A percentile compares a stretch with the other conserved stretches of the same genome.
phyloP scores from a whole-genome alignment of 2,888 invertebrate species.

The Oxystoma pomonae region DNA sequence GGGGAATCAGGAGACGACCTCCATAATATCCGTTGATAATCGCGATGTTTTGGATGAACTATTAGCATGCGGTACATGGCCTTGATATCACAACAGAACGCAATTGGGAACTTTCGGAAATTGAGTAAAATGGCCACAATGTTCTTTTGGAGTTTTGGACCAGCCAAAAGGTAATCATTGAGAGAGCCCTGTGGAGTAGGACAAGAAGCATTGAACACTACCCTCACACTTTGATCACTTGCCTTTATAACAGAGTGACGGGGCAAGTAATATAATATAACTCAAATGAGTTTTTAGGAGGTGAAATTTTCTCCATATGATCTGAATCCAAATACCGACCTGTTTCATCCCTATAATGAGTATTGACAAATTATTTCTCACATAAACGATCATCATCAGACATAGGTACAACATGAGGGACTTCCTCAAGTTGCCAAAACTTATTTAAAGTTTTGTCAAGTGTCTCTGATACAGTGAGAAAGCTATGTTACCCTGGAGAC shows the following conservation, averaged over 20 bases:
- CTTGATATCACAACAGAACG: too few relatives aligned
- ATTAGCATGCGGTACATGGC: not conserved
- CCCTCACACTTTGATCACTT: not conserved
- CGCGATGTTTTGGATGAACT: not conserved
- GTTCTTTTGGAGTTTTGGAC: too few relatives aligned
- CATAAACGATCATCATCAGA: not conserved
- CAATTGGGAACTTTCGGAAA: too few relatives aligned
- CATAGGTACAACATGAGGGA: not conserved
- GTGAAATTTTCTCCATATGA: not conserved
- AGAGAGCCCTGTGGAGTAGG: too few relatives aligned
- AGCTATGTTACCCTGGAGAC: not conserved
- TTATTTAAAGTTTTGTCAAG: not conserved
- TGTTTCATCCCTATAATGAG: not conserved
- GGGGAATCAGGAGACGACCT: slow-evolving; percentile 4
- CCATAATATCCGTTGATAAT: slow-evolving; percentile 12
- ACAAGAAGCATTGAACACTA: slow-evolving; percentile 17
- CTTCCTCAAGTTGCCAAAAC: slow-evolving; percentile 1
- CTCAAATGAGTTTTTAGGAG: not conserved
- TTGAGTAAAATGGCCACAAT: too few relatives aligned
- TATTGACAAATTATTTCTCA: not conserved
- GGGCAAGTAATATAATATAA: not conserved
- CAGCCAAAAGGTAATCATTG: too few relatives aligned
- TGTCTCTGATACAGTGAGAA: not conserved
- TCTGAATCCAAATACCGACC: not conserved
- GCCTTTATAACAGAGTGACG: not conserved